Evolutionary conservation across 2,797 vertebrate species (phyloP), one percentile per base, ranked within the genome.

Genomic region (Spea hammondii): DNA sequence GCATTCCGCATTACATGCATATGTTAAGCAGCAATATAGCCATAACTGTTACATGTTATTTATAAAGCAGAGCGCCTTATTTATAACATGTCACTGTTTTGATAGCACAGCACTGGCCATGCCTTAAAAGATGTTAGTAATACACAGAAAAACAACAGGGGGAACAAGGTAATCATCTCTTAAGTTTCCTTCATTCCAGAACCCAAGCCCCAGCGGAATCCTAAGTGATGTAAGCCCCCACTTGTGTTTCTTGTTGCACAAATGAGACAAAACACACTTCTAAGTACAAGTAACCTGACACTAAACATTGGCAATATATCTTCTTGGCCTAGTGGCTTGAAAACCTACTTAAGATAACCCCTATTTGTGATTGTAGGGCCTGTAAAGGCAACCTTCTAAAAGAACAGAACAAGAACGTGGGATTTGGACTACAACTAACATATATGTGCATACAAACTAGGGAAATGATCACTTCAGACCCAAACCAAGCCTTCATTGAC

Each of bases 321-420:
- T 69, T 53, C 71, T 79, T 62, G 50, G 68, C 46, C 74, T 59
- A 73, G 69, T 68, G 55, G 70, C 77, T 50, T 66, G 64, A 59
- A 79, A 67, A 72, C 53, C 8, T 64, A 74, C 71, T 74, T 79
- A 50, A 79, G 71, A 79, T 68, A 79, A 73, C 32, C 13, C 32
- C 44, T 4, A n/a, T 66, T 66, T 62, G 59, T 70, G 13, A 4
- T 11, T 57, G n/a, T 10, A 71, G 46, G 69, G 48, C 64, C 51
- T 48, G 54, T 32, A 32, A 32, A 32, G 32, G 32, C 32, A 32
- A 32, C 32, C 2, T 32, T 32, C 32, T 32, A 32, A 32, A 32
- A 32, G 32, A 32, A 32, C 32, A 32, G 32, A 32, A 32, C 32
- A 32, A 32, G 32, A 32, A 32, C 32, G 32, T 32, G 32, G 32